Evolutionary conservation across 2,113 vertebrate genomes (phyloP), one percentile per base, ranked within the genome.

Genomic region (Charina bottae): DNA sequence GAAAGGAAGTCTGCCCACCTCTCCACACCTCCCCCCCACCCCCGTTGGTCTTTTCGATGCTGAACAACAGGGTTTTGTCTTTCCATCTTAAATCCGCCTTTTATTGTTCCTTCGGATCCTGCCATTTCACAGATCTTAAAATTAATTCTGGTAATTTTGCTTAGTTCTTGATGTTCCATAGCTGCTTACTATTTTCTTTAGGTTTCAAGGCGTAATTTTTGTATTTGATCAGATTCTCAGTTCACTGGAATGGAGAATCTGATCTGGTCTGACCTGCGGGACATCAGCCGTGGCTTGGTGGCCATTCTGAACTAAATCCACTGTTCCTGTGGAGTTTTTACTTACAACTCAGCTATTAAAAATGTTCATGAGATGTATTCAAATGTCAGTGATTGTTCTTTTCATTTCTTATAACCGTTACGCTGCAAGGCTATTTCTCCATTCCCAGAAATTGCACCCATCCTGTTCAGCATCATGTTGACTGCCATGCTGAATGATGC

Each of bases 361-460:
- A 17, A 53, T 10, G 12, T 17, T 53, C 2, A 12, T 19, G 49
- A 85, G 46, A 84, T 17, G 0, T 23, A 42, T 19, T 54, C n/a
- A 3, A 68, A 42, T 46, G 42, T 83, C n/a, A 46, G 23, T 21
- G 42, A 49, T 19, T 2, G 24, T 68, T 56, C 49, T 17, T 87
- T 91, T 37, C 23, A 87, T 12, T 5, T 64, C 24, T 56, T n/a
- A 9, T 88, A 33, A 13, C 56, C 89, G 49, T 94, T 90, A 24
- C 19, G 2, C 0, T 93, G 87, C 17, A 64, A 94, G 91, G 8
- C 59, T 4, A 62, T 85, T 94, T 58, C 49, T 0, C 87, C 90
- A 93, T 92, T 95, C 93, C 94, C 84, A 12, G 83, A 59, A 94
- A 60, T 62, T 42, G 42, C 3, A 3, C 42, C 42, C 42, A 42